Percentiles rank a stretch among this genome's conserved stretches.
Conservation (phyloP, 2,888 invertebrate species). For the Xiphydria camelus region DNA sequence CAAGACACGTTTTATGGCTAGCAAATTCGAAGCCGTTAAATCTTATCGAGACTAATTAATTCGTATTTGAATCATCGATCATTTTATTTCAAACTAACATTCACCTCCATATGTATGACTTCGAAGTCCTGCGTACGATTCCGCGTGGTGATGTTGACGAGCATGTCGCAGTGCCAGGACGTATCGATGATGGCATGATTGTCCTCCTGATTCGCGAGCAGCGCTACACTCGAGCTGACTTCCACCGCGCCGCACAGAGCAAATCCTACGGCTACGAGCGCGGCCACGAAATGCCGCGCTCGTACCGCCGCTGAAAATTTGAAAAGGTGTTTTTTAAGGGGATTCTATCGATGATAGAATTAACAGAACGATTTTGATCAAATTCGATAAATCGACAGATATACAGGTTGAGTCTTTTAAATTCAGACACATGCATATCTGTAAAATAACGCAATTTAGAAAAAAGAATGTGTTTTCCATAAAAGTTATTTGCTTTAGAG, state of each 20-base stretch:
- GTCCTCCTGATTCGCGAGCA: slow-evolving; percentile 59
- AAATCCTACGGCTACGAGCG: slow-evolving; percentile 62
- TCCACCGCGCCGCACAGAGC: slow-evolving; percentile 63
- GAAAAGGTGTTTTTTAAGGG: too few relatives aligned
- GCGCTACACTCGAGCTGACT: slow-evolving; percentile 62
- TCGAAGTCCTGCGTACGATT: slow-evolving; percentile 53
- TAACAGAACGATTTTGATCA: too few relatives aligned
- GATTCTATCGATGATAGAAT: too few relatives aligned
- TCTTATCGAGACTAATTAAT: neutral
- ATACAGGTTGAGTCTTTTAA: too few relatives aligned
- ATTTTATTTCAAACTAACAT: neutral
- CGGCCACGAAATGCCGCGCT: slow-evolving; percentile 60
- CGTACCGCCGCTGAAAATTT: slow-evolving; percentile 48
- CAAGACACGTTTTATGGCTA: neutral
- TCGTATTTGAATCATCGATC: neutral
- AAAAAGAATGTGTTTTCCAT: too few relatives aligned
- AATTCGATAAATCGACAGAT: too few relatives aligned
- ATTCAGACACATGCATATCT: too few relatives aligned
- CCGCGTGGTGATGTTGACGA: slow-evolving; percentile 51
- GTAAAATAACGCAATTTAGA: too few relatives aligned
- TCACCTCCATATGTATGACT: slow-evolving; percentile 50
- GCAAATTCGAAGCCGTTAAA: neutral
- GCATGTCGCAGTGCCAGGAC: slow-evolving; percentile 56
- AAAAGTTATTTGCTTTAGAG: too few relatives aligned
- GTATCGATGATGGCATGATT: slow-evolving; percentile 55